Evolutionary conservation across 2,113 vertebrate genomes (phyloP), one percentile per base, ranked within the genome.

Genomic region (Gopherus evgoodei): DNA sequence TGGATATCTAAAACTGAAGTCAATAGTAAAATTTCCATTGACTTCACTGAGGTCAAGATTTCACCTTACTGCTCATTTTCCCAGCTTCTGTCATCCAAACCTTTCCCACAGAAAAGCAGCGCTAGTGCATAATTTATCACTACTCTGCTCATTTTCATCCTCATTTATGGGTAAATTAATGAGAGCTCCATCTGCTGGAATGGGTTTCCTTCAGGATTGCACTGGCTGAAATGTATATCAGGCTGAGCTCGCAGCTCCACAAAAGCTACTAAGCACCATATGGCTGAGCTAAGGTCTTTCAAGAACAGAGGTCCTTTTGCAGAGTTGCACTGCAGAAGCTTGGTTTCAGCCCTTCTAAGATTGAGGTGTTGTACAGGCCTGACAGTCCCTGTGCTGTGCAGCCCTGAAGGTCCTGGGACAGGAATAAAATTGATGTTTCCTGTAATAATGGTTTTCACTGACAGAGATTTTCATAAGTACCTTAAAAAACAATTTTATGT

Each of bases 211-310:
- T 29, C 57, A 93, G 54, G 21, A 35, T 81, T 25, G 79, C 5
- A 91, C 49, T 76, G 57, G 50, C 7, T 89, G 52, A 62, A 88
- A 35, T 27, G 72, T 0, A 85, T 65, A 83, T 38, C 54, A 19
- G 62, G 44, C 38, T 38, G 11, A 94, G n/a, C 78, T 75, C 56
- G 75, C 83, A 93, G n/a, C 78, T 86, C 65, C 72, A 80, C 83
- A 65, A 78, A 88, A 27, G 47, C 54, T 92, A 90, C 81, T 88
- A 92, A 92, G 92, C 38, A 11, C 90, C 83, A 54, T 16, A 42
- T 1, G 1, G 1, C 38, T 81, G 59, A 91, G 27, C 65, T 38
- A 8, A 19, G 19, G 9, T 35, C n/a, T 72, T 72, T 72, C 31
- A 10, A 35, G 13, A 72, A 72, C 65, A n/a, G 65, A 38, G 16